Percentiles rank a stretch among this genome's conserved stretches.
Evolutionary conservation across 2,888 invertebrate genomes (phyloP).

Genomic region (Phengaris arion): DNA sequence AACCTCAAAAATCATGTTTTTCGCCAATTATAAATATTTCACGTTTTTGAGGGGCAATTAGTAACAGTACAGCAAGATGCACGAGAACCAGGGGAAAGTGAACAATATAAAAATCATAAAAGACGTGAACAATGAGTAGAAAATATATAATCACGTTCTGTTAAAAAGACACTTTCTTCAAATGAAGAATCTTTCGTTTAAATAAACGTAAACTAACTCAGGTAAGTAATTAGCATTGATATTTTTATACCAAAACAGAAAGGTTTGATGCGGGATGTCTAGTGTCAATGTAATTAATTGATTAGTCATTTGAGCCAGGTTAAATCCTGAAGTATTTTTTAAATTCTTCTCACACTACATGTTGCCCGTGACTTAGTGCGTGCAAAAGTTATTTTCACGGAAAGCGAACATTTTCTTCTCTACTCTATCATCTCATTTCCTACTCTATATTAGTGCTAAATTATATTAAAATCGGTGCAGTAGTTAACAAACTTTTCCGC

Average conservation of each 20-base stretch:
- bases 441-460: too few species aligned
- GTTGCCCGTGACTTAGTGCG: too few species aligned
- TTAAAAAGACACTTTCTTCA: neutral
- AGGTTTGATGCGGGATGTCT: neutral
- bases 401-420: too few species aligned
- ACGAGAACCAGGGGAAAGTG: conserved; percentile 3
- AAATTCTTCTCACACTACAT: too few species aligned
- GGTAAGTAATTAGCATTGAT: neutral
- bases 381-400: too few species aligned
- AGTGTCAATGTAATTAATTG: too few species aligned
- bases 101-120: conserved; percentile 22
- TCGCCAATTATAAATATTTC: neutral
- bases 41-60: neutral
- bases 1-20: too few species aligned
- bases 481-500: too few species aligned
- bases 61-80: neutral
- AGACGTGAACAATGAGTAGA: conserved; percentile 17
- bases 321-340: too few species aligned
- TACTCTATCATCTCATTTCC: too few species aligned
- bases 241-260: neutral
- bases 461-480: too few species aligned
- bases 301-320: too few species aligned
- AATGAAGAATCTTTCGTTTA: neutral
- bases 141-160: conserved; percentile 14
- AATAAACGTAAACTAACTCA: neutral